phyloP scores from a whole-genome alignment of 64 coral and sea anemone genomes.

The Exaiptasia diaphana region DNA sequence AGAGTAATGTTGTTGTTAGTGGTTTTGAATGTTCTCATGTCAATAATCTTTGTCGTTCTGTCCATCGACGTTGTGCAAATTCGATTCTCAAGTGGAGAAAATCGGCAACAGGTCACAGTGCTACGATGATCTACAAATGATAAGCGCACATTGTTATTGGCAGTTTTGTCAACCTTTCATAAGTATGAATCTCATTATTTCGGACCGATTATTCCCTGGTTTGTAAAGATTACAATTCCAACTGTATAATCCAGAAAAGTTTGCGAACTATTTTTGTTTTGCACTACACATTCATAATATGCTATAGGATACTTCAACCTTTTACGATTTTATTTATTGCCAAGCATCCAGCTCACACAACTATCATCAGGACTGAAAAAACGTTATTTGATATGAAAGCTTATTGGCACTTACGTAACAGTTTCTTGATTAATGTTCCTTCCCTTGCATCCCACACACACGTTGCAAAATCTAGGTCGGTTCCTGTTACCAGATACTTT shows the following conservation, averaged over 20 bases:
- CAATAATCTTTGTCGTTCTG: constrained; percentile 85
- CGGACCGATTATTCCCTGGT: no score
- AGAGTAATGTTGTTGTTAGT: constrained; percentile 69
- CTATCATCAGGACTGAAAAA: no score
- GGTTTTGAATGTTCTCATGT: constrained; percentile 70
- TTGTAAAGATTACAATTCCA: no score
- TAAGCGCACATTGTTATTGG: not conserved
- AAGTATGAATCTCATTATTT: no score
- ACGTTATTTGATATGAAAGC: no score
- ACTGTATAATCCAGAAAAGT: no score
- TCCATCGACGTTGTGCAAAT: constrained; percentile 98
- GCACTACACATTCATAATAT: no score
- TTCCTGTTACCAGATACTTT: constrained; percentile 84
- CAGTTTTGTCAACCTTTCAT: not conserved
- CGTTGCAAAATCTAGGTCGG: constrained; percentile 84
- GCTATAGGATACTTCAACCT: no score
- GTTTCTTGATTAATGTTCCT: constrained; percentile 79
- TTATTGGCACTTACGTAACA: constrained; percentile 79
- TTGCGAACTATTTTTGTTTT: no score
- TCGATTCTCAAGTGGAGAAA: constrained; percentile 75
- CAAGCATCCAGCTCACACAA: no score
- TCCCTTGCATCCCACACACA: constrained; percentile 90
- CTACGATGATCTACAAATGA: constrained; percentile 64
- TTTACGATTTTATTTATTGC: no score
- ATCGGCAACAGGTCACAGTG: constrained; percentile 91